A percentile compares a stretch with the other conserved stretches of the same genome.
Conservation (phyloP, 2,113 vertebrate genomes). For the Romanogobio albipinnatus region DNA sequence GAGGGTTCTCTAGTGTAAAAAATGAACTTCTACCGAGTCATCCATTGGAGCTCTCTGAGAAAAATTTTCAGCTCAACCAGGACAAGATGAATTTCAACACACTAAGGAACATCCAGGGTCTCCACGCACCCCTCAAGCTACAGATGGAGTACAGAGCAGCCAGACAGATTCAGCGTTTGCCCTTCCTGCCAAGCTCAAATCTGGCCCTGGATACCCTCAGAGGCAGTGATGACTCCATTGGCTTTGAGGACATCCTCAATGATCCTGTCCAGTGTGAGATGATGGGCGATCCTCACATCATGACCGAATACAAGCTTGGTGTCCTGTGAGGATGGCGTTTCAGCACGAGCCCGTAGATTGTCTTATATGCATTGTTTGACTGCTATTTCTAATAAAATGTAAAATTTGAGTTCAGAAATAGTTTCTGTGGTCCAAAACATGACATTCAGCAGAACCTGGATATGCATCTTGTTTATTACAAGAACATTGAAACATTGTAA, state of each 20-base stretch:
- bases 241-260: conserved; percentile 94
- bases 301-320: conserved; percentile 91
- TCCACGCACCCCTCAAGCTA: conserved; percentile 89
- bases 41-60: conserved; percentile 90
- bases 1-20: conserved; percentile 91
- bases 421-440: background rate
- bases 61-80: conserved; percentile 89
- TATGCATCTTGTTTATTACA: conserved; percentile 13
- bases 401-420: conserved; percentile 1
- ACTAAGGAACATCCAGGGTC: conserved; percentile 91
- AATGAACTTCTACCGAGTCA: conserved; percentile 93
- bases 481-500: background rate
- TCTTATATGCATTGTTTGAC: conserved; percentile 19
- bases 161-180: conserved; percentile 92
- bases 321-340: conserved; percentile 76
- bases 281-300: conserved; percentile 95
- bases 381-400: conserved; percentile 58
- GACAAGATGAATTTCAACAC: conserved; percentile 91
- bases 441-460: background rate
- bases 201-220: conserved; percentile 89
- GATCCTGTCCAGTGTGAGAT: conserved; percentile 90
- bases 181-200: conserved; percentile 92
- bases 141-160: conserved; percentile 95
- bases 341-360: conserved; percentile 15
- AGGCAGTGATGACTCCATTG: conserved; percentile 85